These are phyloP conservation scores for Pterostichus niger DNA, from an alignment of 2,888 invertebrate genomes.

Conservation along the genomic window DNA sequence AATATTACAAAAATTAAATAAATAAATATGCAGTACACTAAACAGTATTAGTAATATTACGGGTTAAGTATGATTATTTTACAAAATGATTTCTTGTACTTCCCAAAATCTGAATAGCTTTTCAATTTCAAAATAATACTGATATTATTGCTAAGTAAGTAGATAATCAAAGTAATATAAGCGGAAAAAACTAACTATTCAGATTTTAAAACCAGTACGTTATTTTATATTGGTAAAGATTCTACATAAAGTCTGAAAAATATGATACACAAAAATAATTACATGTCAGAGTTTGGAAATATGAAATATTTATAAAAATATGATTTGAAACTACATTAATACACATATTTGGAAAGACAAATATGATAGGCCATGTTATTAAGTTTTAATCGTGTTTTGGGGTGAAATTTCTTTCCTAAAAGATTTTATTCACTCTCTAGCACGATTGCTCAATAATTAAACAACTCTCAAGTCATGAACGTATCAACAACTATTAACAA, in stretches of 20 bases:
- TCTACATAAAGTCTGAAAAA: not conserved
- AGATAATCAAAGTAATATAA: slow-evolving; percentile 20
- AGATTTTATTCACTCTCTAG: slow-evolving; percentile 40
- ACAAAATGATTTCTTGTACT: slow-evolving; percentile 40
- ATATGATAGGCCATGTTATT: slow-evolving; percentile 73
- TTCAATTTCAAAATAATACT: slow-evolving; percentile 46
- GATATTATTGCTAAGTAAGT: slow-evolving; percentile 52
- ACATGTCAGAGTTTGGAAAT: slow-evolving; percentile 58
- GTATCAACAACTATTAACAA: slow-evolving; percentile 65
- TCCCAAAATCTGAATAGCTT: slow-evolving; percentile 46
- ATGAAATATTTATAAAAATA: slow-evolving; percentile 71
- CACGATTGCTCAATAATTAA: slow-evolving; percentile 53
- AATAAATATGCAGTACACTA: slow-evolving; percentile 55
- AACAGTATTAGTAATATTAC: slow-evolving; percentile 34
- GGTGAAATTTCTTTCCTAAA: slow-evolving; percentile 56
- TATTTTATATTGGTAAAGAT: slow-evolving; percentile 25
- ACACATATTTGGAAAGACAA: slow-evolving; percentile 73
- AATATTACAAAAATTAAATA: slow-evolving; percentile 59
- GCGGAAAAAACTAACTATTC: slow-evolving; percentile 25
- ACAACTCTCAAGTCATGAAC: slow-evolving; percentile 53
- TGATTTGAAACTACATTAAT: slow-evolving; percentile 70
- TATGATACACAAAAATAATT: slow-evolving; percentile 41
- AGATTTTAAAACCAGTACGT: slow-evolving; percentile 10
- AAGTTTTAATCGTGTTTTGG: slow-evolving; percentile 39
- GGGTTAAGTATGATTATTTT: slow-evolving; percentile 20